Percentiles rank a stretch among this genome's conserved stretches.
Conservation (phyloP, 2,888 invertebrate genomes). For the Drosophila macrothrix region DNA sequence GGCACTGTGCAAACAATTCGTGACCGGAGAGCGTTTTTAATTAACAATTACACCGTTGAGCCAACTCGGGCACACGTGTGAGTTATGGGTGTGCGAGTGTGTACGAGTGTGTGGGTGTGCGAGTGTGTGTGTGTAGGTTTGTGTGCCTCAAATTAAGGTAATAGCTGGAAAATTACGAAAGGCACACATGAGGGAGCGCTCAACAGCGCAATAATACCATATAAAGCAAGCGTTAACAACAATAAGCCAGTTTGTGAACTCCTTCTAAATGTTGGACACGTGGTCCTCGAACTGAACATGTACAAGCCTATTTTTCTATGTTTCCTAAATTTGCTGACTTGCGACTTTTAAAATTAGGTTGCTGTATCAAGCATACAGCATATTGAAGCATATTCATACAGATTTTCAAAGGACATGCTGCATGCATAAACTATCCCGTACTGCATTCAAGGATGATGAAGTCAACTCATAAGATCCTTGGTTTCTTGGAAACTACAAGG, state of each 20-base stretch:
- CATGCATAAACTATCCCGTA: rapidly evolving
- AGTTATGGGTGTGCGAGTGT: slow-evolving; percentile 3
- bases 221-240: slow-evolving; percentile 5
- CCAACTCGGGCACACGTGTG: slow-evolving; percentile 54
- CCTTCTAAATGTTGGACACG: neutral
- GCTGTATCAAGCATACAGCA: neutral
- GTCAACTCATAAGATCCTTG: neutral
- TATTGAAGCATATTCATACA: neutral
- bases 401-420: neutral
- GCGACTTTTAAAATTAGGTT: neutral
- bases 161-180: slow-evolving; percentile 63
- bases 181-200: slow-evolving; percentile 45
- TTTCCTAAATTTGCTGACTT: neutral
- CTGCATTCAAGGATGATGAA: too few species aligned
- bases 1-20: slow-evolving; percentile 49
- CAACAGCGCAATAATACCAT: slow-evolving; percentile 1
- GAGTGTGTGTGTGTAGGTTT: slow-evolving; percentile 14
- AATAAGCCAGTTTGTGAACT: slow-evolving; percentile 10
- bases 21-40: slow-evolving; percentile 69
- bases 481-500: neutral
- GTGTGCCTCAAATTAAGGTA: slow-evolving; percentile 66
- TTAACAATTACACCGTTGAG: slow-evolving; percentile 69
- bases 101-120: neutral
- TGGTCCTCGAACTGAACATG: neutral
- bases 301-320: neutral